These are phyloP conservation scores for Dryoscopus gambensis DNA, from an alignment of 2,113 vertebrate genomes.

Conservation along the genomic window DNA sequence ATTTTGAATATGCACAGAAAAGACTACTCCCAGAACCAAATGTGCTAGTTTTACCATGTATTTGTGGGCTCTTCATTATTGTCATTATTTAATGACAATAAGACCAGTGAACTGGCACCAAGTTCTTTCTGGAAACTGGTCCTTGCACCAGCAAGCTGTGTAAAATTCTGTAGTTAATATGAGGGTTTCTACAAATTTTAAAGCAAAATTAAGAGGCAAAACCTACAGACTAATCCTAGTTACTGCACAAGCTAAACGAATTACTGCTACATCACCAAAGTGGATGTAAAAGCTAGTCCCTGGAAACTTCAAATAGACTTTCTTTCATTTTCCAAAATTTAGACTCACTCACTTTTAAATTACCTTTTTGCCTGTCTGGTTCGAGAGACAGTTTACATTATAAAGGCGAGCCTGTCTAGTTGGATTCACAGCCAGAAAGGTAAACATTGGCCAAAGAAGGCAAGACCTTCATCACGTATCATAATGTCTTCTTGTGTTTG, in stretches of 20 bases:
- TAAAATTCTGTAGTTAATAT: not conserved
- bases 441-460: not conserved
- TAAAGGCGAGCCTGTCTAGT: not conserved
- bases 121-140: not conserved
- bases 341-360: not conserved
- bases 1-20: not conserved
- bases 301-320: not conserved
- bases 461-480: not conserved
- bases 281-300: not conserved
- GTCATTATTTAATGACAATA: not conserved
- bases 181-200: not conserved
- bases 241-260: not conserved
- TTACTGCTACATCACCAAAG: not conserved
- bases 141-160: not conserved
- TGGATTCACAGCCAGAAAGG: not conserved
- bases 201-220: not conserved
- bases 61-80: not conserved
- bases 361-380: not conserved
- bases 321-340: not conserved
- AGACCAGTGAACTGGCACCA: not conserved
- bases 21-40: not conserved
- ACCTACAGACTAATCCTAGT: not conserved
- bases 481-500: not conserved
- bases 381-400: not conserved
- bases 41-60: rapidly evolving